These are phyloP conservation scores for Hirtodrosophila confusa DNA, from an alignment of 2,888 invertebrate species.

Conservation along the genomic window DNA sequence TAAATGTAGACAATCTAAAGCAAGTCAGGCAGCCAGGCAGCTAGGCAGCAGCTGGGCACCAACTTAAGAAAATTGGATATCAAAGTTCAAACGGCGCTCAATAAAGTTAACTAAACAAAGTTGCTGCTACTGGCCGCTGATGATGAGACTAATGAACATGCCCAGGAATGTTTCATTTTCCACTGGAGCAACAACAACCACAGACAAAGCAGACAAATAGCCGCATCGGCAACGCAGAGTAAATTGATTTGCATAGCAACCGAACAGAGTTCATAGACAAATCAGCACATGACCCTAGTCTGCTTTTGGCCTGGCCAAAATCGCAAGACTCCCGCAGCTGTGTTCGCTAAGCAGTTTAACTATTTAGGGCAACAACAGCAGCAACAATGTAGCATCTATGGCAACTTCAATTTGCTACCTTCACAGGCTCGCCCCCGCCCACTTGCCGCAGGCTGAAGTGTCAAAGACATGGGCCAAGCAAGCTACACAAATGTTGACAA, in stretches of 20 bases:
- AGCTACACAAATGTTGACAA: conserved; percentile 77
- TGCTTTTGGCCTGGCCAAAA: conserved; percentile 26
- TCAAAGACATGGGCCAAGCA: conserved; percentile 71
- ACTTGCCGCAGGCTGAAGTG: conserved; percentile 73
- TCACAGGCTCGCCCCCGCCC: not conserved
- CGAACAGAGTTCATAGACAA: conserved; percentile 21
- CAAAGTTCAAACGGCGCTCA: conserved; percentile 74
- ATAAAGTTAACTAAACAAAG: conserved; percentile 72
- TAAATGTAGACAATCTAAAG: conserved; percentile 40
- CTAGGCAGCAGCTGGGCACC: conserved; percentile 33
- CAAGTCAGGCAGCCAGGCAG: conserved; percentile 4
- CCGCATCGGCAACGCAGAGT: conserved; percentile 26
- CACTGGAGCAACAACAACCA: conserved; percentile 14
- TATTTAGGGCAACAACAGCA: conserved; percentile 70
- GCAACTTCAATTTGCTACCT: conserved; percentile 63
- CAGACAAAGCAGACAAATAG: conserved; percentile 56
- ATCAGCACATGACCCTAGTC: conserved; percentile 37
- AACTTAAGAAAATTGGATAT: conserved; percentile 59
- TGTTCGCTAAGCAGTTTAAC: conserved; percentile 76
- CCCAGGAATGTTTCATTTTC: conserved; percentile 35
- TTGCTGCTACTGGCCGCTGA: conserved; percentile 20
- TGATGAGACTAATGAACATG: conserved; percentile 72
- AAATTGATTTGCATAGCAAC: conserved; percentile 79
- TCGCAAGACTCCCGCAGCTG: conserved; percentile 40
- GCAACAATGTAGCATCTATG: conserved; percentile 56